These are phyloP conservation scores for Idaea straminata DNA, from an alignment of 2,888 invertebrate species.

Conservation along the genomic window DNA sequence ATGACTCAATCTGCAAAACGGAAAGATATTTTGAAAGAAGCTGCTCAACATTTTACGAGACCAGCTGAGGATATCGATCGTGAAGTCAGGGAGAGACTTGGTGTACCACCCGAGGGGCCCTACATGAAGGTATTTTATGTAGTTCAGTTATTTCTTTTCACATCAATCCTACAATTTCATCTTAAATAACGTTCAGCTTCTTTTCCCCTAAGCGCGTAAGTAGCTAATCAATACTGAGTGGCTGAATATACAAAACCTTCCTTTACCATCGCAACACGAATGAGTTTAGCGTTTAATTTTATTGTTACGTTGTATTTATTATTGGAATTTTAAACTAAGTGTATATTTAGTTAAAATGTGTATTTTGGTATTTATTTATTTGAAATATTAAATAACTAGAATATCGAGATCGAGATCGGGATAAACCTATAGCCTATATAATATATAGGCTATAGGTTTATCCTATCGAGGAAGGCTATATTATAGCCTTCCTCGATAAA, in stretches of 20 bases:
- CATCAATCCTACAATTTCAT: background rate
- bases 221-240: background rate
- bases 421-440: no score
- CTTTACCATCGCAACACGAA: background rate
- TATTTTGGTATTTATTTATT: no score
- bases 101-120: conserved; percentile 32
- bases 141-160: background rate
- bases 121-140: conserved; percentile 37
- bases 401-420: no score
- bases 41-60: conserved; percentile 49
- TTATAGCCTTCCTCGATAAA: no score
- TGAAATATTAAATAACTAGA: no score
- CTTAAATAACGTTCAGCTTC: background rate
- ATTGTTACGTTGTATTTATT: no score
- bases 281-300: background rate
- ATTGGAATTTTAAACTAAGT: no score
- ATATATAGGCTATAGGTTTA: no score
- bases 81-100: conserved; percentile 45
- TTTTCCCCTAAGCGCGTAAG: background rate
- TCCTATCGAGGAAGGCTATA: no score
- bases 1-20: conserved; percentile 39
- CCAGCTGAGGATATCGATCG: conserved; percentile 44
- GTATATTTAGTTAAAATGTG: no score
- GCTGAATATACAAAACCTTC: background rate
- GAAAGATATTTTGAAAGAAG: conserved; percentile 44